Conservation (phyloP, 2,113 vertebrate species). For the Phrynosoma platyrhinos region DNA sequence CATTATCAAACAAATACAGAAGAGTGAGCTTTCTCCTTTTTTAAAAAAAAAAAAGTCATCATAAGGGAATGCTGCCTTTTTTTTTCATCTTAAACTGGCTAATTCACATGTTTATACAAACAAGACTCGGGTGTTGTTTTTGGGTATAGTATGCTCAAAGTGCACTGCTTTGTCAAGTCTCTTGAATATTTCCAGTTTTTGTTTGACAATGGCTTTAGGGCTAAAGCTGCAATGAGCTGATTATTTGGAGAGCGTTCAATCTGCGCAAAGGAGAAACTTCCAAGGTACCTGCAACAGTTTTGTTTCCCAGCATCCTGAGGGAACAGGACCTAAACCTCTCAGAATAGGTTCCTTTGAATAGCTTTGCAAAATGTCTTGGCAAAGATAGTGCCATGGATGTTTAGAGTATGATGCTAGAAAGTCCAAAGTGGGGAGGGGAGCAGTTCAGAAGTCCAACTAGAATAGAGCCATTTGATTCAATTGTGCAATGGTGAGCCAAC, state of each 20-base stretch:
- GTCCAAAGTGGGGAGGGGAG: neutral
- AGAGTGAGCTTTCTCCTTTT: slow-evolving; percentile 68
- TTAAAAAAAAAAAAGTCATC: slow-evolving; percentile 65
- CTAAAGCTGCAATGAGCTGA: slow-evolving; percentile 50
- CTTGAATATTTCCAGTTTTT: slow-evolving; percentile 52
- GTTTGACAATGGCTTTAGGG: slow-evolving; percentile 32
- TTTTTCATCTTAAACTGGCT: slow-evolving; percentile 68
- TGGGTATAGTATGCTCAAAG: slow-evolving; percentile 39
- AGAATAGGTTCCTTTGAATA: neutral
- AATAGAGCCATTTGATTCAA: too few relatives aligned
- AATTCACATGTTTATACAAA: slow-evolving; percentile 70
- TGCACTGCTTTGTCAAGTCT: slow-evolving; percentile 67
- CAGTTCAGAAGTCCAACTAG: neutral
- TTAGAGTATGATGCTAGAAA: neutral
- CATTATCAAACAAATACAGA: slow-evolving; percentile 79
- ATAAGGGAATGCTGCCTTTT: slow-evolving; percentile 72
- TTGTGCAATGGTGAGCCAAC: too few relatives aligned
- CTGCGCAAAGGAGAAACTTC: slow-evolving; percentile 51
- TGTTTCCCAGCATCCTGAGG: neutral
- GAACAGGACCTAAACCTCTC: neutral
- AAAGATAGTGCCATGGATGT: neutral
- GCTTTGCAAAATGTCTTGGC: neutral
- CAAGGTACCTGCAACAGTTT: slow-evolving; percentile 56
- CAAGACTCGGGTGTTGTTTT: slow-evolving; percentile 61
- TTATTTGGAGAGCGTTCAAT: slow-evolving; percentile 51